Percentiles rank a stretch among this genome's conserved stretches.
Evolutionary conservation across 92 coral and sea anemone genomes (phyloP).

Genomic region (Porites divaricata): DNA sequence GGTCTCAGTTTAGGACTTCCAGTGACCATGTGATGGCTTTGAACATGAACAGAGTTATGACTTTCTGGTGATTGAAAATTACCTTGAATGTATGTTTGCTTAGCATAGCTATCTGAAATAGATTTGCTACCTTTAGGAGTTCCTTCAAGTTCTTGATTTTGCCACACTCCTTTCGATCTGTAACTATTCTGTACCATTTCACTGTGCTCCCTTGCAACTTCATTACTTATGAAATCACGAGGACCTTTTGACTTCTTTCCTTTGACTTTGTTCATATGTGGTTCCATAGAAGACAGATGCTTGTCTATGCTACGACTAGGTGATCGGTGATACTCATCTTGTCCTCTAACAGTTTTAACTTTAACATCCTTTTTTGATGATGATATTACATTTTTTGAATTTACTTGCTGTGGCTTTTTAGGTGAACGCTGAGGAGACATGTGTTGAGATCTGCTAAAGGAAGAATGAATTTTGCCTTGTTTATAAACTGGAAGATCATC

Average conservation of each 20-base stretch:
- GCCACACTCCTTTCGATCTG: background rate
- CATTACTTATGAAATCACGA: slow-evolving; percentile 6
- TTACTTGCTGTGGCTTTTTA: slow-evolving; percentile 26
- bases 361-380: slow-evolving; percentile 23
- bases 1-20: slow-evolving; percentile 24
- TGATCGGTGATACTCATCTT: slow-evolving; percentile 12
- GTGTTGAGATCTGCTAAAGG: background rate
- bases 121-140: slow-evolving; percentile 7
- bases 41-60: slow-evolving; percentile 1
- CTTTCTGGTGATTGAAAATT: slow-evolving; percentile 10
- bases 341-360: slow-evolving; percentile 20
- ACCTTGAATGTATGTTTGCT: slow-evolving; percentile 7
- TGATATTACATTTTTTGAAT: slow-evolving; percentile 9
- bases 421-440: slow-evolving; percentile 41
- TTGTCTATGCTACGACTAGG: slow-evolving; percentile 2
- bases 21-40: background rate
- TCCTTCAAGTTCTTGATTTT: slow-evolving; percentile 7
- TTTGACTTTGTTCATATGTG: slow-evolving; percentile 1
- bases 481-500: slow-evolving; percentile 24
- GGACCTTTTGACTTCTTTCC: slow-evolving; percentile 11
- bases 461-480: background rate
- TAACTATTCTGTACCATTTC: slow-evolving; percentile 10
- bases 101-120: slow-evolving; percentile 15
- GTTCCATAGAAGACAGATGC: background rate
- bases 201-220: slow-evolving; percentile 1